phyloP scores from a whole-genome alignment of 2,113 vertebrate genomes.

The Equus quagga region DNA sequence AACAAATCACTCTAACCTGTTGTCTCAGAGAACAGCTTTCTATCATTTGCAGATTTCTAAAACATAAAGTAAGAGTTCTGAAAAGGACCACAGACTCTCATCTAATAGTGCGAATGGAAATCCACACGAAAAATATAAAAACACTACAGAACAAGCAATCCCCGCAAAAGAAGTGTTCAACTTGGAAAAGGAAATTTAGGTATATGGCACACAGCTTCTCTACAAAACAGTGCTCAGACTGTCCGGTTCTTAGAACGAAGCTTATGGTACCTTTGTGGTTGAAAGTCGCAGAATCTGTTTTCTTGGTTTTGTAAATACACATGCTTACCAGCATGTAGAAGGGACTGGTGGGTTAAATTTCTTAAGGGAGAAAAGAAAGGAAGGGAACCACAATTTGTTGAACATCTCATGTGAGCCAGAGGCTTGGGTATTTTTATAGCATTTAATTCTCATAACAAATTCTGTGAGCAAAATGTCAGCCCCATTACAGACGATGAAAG shows the following conservation, averaged over 20 bases:
- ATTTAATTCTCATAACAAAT: neutral
- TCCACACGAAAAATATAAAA: neutral
- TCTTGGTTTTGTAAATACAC: neutral
- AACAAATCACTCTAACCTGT: neutral
- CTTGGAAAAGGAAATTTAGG: neutral
- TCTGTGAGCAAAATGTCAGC: neutral
- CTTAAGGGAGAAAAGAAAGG: neutral
- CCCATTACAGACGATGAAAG: neutral
- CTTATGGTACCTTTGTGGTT: accelerated
- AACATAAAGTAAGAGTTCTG: neutral
- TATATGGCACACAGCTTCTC: neutral
- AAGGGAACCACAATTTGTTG: neutral
- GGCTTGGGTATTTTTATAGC: neutral
- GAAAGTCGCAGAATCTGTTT: neutral
- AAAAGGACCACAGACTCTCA: neutral
- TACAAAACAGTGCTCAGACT: neutral
- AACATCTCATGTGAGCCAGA: neutral
- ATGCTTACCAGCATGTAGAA: neutral
- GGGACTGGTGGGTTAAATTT: neutral
- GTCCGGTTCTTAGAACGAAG: neutral
- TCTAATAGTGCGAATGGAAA: neutral
- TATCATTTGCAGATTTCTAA: neutral
- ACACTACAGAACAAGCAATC: neutral
- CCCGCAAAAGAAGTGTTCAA: neutral
- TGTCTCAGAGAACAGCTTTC: slow-evolving; percentile 33